These are phyloP conservation scores for Mohoua ochrocephala DNA, from an alignment of 2,113 vertebrate species.

Conservation along the genomic window DNA sequence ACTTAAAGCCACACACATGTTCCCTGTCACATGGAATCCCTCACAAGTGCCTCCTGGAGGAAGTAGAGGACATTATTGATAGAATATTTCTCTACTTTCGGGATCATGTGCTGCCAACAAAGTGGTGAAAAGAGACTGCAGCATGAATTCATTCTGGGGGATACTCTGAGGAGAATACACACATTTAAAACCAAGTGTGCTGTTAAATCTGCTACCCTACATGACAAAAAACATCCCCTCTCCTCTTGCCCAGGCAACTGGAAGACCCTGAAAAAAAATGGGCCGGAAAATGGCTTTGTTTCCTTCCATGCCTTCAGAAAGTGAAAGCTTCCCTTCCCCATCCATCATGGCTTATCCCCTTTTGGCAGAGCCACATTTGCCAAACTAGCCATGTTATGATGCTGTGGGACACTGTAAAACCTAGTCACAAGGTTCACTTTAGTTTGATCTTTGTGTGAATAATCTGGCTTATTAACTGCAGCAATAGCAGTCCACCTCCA, in stretches of 20 bases:
- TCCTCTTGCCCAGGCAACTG: neutral
- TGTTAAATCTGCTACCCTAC: neutral
- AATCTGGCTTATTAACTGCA: neutral
- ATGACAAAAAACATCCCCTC: neutral
- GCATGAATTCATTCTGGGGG: neutral
- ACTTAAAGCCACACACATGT: constrained; percentile 16
- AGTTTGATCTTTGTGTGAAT: neutral
- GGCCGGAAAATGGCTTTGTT: neutral
- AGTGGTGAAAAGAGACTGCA: neutral
- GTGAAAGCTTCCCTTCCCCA: neutral
- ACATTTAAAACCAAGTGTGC: neutral
- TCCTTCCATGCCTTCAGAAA: neutral
- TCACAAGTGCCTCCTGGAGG: constrained; percentile 36
- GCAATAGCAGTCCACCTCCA: neutral
- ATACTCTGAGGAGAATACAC: neutral
- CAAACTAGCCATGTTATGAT: neutral
- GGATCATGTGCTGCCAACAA: neutral
- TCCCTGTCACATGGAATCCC: constrained; percentile 45
- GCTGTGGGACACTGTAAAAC: constrained; percentile 19
- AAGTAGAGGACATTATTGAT: neutral
- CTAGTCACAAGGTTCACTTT: constrained; percentile 43
- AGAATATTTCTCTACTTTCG: neutral
- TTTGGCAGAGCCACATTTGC: neutral
- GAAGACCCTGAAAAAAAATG: neutral
- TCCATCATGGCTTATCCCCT: neutral